Evolutionary conservation across 2,113 vertebrate genomes (phyloP).

Genomic region (Paramormyrops kingsleyae): DNA sequence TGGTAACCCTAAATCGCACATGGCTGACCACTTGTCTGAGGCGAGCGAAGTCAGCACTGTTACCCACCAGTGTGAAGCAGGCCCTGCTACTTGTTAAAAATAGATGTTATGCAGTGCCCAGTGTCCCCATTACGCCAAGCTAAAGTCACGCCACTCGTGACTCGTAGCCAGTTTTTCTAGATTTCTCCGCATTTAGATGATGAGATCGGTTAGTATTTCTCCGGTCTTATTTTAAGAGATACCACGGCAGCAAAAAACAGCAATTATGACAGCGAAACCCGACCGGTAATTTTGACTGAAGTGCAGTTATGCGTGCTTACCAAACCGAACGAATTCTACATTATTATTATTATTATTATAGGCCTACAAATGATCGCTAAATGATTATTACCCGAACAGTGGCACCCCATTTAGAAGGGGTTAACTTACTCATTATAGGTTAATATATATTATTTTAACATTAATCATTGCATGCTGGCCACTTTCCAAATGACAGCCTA

Average conservation of each 20-base stretch:
- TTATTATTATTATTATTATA: not conserved
- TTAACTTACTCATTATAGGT: not conserved
- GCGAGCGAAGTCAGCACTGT: slow-evolving; percentile 1
- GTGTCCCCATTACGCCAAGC: not conserved
- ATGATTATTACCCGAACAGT: not conserved
- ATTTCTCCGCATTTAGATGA: not conserved
- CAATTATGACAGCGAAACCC: not conserved
- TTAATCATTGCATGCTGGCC: not conserved
- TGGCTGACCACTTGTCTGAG: not conserved
- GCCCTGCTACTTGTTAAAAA: slow-evolving; percentile 17
- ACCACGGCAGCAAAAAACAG: not conserved
- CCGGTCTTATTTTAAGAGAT: not conserved
- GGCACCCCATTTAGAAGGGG: not conserved
- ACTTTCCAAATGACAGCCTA: slow-evolving; percentile 38
- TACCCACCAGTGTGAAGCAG: not conserved
- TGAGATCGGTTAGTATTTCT: not conserved
- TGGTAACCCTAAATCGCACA: not conserved
- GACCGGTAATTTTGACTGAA: not conserved
- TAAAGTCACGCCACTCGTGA: not conserved
- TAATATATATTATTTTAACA: not conserved
- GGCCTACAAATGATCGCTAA: not conserved
- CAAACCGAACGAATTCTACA: not conserved
- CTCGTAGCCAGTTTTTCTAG: not conserved
- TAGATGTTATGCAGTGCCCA: not conserved
- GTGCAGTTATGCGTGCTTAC: not conserved